These are phyloP conservation scores for Oophaga sylvatica DNA, from an alignment of 2,797 vertebrate species.

Conservation along the genomic window DNA sequence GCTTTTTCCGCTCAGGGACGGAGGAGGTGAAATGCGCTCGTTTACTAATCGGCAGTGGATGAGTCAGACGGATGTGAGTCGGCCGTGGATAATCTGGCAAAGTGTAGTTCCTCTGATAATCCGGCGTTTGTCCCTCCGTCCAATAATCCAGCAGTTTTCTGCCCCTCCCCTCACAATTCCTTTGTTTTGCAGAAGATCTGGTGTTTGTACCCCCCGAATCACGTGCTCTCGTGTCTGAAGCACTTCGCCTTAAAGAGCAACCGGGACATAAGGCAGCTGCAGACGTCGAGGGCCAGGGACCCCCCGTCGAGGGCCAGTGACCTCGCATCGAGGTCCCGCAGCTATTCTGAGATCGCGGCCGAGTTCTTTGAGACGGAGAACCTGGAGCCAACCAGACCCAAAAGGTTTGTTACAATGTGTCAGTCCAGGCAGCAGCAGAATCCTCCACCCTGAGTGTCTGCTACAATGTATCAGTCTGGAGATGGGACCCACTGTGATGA, in stretches of 20 bases:
- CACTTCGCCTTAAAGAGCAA: slow-evolving; percentile 74
- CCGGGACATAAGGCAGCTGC: slow-evolving; percentile 72
- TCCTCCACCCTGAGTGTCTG: no score
- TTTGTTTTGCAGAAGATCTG: slow-evolving; percentile 71
- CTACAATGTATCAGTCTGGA: background rate
- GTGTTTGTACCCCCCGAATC: slow-evolving; percentile 74
- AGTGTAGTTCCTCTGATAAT: background rate
- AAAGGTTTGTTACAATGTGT: background rate
- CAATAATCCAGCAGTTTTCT: background rate
- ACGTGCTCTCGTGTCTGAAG: slow-evolving; percentile 76
- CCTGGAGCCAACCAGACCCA: background rate
- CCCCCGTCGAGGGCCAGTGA: background rate
- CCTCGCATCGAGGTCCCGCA: background rate
- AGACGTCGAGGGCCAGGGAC: background rate
- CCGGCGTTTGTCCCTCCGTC: background rate
- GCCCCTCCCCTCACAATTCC: background rate
- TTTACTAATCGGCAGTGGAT: slow-evolving; percentile 59
- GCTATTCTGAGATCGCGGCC: slow-evolving; percentile 68
- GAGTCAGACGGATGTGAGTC: slow-evolving; percentile 60
- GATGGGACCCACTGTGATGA: background rate
- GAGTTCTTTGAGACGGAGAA: slow-evolving; percentile 66
- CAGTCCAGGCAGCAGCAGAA: background rate
- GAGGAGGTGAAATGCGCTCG: slow-evolving; percentile 28
- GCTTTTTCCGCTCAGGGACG: background rate
- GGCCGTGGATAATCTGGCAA: background rate